These are phyloP conservation scores for Minunthozetes semirufus DNA, from an alignment of 2,888 invertebrate genomes.

Conservation along the genomic window DNA sequence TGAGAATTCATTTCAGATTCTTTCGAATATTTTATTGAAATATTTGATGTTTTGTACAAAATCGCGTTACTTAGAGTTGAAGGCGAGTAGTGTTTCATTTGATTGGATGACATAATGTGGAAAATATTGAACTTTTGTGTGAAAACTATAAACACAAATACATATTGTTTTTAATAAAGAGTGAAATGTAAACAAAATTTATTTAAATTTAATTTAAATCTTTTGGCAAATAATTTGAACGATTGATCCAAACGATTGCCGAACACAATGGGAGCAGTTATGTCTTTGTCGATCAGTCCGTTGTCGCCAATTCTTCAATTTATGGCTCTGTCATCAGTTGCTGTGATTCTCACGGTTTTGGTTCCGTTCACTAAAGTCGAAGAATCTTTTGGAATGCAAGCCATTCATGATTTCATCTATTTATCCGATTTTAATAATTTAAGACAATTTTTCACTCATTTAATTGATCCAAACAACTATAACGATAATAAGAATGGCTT, in stretches of 20 bases:
- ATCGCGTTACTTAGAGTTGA: background rate
- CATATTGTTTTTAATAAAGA: background rate
- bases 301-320: conserved; percentile 13
- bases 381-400: conserved; percentile 98
- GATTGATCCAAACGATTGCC: background rate
- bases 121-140: background rate
- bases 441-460: background rate
- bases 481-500: background rate
- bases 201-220: background rate
- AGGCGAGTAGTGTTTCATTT: background rate
- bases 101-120: background rate
- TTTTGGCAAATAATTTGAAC: background rate
- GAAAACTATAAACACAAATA: conserved; percentile 11
- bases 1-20: too few relatives aligned
- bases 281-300: conserved; percentile 15
- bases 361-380: conserved; percentile 98
- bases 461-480: background rate
- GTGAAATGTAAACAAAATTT: conserved; percentile 19
- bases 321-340: conserved; percentile 33
- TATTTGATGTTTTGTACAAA: background rate
- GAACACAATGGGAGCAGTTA: conserved; percentile 28
- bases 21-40: too few relatives aligned
- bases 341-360: conserved; percentile 64
- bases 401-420: conserved; percentile 83
- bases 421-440: conserved; percentile 59